Evolutionary conservation across 2,888 invertebrate species (phyloP), one percentile per base, ranked within the genome.

Genomic region (Agapostemon virescens): DNA sequence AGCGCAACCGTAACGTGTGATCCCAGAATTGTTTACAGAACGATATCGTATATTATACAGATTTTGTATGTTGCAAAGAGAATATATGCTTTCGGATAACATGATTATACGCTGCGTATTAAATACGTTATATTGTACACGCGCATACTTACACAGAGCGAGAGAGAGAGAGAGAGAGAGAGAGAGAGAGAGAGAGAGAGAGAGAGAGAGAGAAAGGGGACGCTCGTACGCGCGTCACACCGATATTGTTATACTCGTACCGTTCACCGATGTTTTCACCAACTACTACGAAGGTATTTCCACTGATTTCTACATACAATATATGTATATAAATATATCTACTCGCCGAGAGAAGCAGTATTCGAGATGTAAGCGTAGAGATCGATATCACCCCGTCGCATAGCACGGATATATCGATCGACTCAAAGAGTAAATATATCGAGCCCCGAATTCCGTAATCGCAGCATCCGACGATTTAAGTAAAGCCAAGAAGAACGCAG

Each of bases 41-140:
- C n/a, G 36, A 63, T 33, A 63, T 33, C 63, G 36, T n/a, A 63
- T 79, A 71, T 42, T 49, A 68, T 66, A 61, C 72, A 67, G 74
- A 81, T 77, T 81, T 84, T 83, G 63, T 84, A 86, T 68, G 81
- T 72, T 73, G 63, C 77, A 79, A 76, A 79, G 76, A 64, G 55
- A 77, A 58, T 52, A 66, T 67, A 75, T 77, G 68, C 49, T 71
- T 64, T 40, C 17, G 11, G 30, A 63, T 36, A 30, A 77, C 66
- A 68, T 23, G 58, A 38, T 66, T 58, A 30, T 38, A 58, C 36
- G 15, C 17, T 58, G 52, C 30, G 61, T 23, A n/a, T 45, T 15
- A 63, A 52, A 72, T 72, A 55, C 67, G 58, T 40, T 67, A 15
- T 69, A 61, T 5, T 15, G 13, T 58, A 26, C 6, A 49, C 11